A percentile compares a stretch with the other conserved stretches of the same genome.
phyloP scores from a whole-genome alignment of 1,140 invertebrate genomes.

The Neodiprion lecontei region DNA sequence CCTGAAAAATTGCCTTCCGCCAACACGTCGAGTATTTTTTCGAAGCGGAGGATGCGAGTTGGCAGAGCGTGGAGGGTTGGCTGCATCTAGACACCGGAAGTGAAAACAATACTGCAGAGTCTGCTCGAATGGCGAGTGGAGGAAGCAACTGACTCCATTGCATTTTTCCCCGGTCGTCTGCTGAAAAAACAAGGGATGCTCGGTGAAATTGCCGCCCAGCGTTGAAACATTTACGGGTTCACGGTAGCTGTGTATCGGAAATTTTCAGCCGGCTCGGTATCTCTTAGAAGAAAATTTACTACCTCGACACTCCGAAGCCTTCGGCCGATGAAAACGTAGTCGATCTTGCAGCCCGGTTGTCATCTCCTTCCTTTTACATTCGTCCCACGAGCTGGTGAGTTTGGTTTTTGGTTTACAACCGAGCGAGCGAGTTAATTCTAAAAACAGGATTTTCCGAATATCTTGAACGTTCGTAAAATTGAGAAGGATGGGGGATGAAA shows the following conservation, averaged over 20 bases:
- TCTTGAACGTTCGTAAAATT: not conserved
- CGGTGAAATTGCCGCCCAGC: not conserved
- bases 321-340: not conserved
- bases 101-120: not conserved
- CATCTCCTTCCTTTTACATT: no score
- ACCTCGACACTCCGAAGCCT: not conserved
- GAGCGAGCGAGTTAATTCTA: not conserved
- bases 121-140: not conserved
- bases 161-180: not conserved
- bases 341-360: not conserved
- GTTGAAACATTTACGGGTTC: conserved; percentile 2
- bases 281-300: not conserved
- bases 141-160: no score
- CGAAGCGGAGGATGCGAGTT: no score
- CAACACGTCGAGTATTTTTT: no score
- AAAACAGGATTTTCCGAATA: not conserved
- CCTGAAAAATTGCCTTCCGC: no score
- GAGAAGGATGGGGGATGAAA: no score
- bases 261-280: not conserved
- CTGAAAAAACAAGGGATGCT: not conserved
- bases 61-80: no score
- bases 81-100: not conserved
- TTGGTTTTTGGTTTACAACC: no score
- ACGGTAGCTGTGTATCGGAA: not conserved
- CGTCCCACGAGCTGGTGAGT: no score